Conservation (phyloP, 2,797 vertebrate genomes). For the Bryconaethiops microstoma region DNA sequence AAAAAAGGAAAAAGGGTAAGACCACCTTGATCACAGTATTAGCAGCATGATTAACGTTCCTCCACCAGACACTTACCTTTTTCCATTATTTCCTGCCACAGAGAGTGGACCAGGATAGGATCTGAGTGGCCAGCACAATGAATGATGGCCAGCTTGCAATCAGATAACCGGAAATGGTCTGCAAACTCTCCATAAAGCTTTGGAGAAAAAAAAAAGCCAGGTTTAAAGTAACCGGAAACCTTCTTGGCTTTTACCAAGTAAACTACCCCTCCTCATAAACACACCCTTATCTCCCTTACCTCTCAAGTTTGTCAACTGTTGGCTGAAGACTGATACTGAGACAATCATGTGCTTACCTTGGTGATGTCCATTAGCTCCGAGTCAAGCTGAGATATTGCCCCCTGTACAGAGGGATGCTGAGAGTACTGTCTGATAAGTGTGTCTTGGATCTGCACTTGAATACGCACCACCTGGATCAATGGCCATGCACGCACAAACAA, state of each 20-base stretch:
- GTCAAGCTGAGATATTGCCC: slow-evolving; percentile 89
- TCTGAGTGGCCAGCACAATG: slow-evolving; percentile 96
- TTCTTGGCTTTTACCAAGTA: not conserved
- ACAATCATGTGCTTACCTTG: slow-evolving; percentile 79
- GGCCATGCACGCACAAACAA: not conserved
- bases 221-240: too few species aligned
- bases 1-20: not conserved
- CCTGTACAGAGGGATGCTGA: slow-evolving; percentile 90
- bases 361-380: slow-evolving; percentile 97
- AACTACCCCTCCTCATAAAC: not conserved
- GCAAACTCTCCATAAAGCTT: slow-evolving; percentile 97
- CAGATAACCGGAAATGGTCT: slow-evolving; percentile 92
- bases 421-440: slow-evolving; percentile 88
- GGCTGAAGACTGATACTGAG: not conserved
- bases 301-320: not conserved
- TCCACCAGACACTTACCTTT: slow-evolving; percentile 79
- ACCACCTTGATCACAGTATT: too few species aligned
- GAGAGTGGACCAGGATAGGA: slow-evolving; percentile 91
- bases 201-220: not conserved
- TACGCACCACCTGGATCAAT: slow-evolving; percentile 86
- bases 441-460: slow-evolving; percentile 97
- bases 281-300: not conserved
- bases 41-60: rapidly evolving
- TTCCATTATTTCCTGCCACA: slow-evolving; percentile 98
- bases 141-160: slow-evolving; percentile 97